phyloP scores from a whole-genome alignment of 2,888 invertebrate species.

The Anticlea derivata region DNA sequence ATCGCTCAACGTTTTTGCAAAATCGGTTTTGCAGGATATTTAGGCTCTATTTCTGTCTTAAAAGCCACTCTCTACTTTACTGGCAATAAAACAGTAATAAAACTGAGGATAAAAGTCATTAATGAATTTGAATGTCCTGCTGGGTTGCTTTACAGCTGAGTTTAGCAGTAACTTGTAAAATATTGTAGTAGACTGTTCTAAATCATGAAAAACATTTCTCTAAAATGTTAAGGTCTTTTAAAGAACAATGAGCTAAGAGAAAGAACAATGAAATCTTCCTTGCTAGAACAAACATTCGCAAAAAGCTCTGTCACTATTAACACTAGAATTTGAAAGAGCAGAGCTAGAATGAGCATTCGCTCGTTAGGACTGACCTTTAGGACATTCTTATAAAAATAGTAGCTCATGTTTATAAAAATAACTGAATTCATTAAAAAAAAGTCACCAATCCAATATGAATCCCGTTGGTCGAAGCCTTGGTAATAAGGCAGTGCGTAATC shows the following conservation, averaged over 20 bases:
- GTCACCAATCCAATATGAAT: too few relatives aligned
- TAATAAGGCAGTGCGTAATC: too few relatives aligned
- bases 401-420: too few relatives aligned
- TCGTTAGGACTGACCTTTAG: too few relatives aligned
- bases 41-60: slow-evolving; percentile 16
- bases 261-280: too few relatives aligned
- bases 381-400: too few relatives aligned
- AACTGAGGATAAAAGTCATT: slow-evolving; percentile 34
- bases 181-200: background rate
- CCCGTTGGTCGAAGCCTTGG: too few relatives aligned
- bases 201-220: background rate
- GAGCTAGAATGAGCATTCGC: too few relatives aligned
- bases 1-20: background rate
- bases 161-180: slow-evolving; percentile 26
- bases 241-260: background rate
- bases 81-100: slow-evolving; percentile 36
- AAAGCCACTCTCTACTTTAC: slow-evolving; percentile 29
- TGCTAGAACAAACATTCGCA: too few relatives aligned
- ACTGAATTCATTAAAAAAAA: too few relatives aligned
- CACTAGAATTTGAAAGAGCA: too few relatives aligned
- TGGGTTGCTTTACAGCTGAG: slow-evolving; percentile 29
- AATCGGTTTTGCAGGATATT: slow-evolving; percentile 1
- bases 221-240: background rate
- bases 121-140: slow-evolving; percentile 35
- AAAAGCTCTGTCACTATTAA: too few relatives aligned